Conservation (phyloP, 2,113 vertebrate genomes). For the Phalacrocorax pelagicus region DNA sequence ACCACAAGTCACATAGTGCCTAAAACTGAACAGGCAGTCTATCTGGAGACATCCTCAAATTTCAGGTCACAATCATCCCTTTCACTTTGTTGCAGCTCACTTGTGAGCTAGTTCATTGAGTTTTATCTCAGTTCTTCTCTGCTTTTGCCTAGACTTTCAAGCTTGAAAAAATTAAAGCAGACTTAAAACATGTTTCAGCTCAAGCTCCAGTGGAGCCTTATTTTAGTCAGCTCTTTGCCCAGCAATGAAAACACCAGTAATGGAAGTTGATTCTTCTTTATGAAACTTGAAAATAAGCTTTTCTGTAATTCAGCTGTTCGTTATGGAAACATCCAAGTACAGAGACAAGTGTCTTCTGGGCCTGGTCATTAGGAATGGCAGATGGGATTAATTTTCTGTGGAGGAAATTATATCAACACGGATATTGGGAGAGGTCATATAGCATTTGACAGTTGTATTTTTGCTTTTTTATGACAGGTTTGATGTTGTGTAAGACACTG, state of each 20-base stretch:
- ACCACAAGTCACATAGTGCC: not conserved
- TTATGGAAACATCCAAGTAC: not conserved
- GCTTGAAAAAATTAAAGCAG: not conserved
- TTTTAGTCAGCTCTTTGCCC: not conserved
- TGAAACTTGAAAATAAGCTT: not conserved
- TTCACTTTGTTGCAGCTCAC: not conserved
- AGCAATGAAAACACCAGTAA: not conserved
- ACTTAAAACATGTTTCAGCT: not conserved
- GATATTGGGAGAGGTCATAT: not conserved
- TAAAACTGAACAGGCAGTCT: not conserved
- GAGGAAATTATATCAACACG: not conserved
- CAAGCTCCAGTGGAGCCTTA: not conserved
- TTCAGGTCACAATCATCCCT: not conserved
- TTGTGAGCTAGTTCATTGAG: not conserved
- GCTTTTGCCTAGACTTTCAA: not conserved
- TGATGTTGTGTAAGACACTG: not conserved
- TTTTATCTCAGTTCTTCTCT: not conserved
- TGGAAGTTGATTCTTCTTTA: not conserved
- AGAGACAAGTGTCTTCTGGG: not conserved
- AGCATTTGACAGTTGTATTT: fast-evolving
- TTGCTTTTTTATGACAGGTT: not conserved
- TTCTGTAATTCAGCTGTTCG: not conserved
- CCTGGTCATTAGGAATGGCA: not conserved
- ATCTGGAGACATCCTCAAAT: not conserved
- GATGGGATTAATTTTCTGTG: not conserved